phyloP scores from a whole-genome alignment of 2,113 vertebrate genomes.

The Tenebrosternarchus preto region DNA sequence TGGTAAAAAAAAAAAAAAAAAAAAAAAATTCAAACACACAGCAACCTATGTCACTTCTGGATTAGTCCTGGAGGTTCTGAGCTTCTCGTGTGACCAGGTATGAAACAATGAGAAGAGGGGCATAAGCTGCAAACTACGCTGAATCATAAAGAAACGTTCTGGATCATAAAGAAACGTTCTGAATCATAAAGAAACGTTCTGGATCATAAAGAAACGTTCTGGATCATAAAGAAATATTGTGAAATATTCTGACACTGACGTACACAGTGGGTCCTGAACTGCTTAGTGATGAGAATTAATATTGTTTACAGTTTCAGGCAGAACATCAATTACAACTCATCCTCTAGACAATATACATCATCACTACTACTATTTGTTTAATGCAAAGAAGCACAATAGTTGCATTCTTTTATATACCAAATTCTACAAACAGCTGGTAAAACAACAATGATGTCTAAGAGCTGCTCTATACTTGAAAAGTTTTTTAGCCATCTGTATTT shows the following conservation, averaged over 20 bases:
- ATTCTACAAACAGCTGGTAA: background rate
- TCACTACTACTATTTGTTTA: conserved; percentile 3
- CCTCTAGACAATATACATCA: background rate
- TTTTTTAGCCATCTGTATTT: conserved; percentile 15
- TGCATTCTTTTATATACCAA: conserved; percentile 5
- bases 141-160: background rate
- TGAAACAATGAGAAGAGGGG: background rate
- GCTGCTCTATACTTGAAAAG: background rate
- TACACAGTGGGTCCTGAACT: no score
- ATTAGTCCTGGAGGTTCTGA: background rate
- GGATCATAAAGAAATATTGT: no score
- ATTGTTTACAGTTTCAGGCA: conserved; percentile 60
- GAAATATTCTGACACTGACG: no score
- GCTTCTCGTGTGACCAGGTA: background rate
- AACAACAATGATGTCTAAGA: background rate
- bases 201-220: no score
- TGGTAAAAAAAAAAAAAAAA: no score
- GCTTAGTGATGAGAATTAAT: conserved; percentile 61
- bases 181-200: no score
- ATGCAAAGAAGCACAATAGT: background rate
- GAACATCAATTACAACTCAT: conserved; percentile 21
- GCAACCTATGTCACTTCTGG: background rate
- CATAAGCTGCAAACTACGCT: conserved; percentile 16
- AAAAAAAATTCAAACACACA: background rate
- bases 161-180: no score